Evolutionary conservation across 2,113 vertebrate species (phyloP).

Genomic region (Zosterops japonicus): DNA sequence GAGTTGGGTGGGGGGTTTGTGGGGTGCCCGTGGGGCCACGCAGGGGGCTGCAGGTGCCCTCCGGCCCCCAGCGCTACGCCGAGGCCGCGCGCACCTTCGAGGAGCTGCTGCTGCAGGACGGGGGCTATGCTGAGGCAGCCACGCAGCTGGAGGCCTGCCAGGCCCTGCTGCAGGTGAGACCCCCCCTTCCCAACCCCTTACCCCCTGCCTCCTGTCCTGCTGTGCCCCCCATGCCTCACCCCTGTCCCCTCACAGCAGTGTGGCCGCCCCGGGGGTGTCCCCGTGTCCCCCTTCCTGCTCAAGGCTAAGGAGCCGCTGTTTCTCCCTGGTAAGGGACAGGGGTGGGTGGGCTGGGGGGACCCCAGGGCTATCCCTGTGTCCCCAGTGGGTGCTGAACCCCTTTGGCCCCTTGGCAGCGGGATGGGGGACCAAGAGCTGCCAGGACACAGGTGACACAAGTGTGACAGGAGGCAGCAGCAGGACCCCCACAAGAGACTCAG

Average conservation of each 20-base stretch:
- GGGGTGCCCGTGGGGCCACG: background rate
- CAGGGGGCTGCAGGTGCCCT: background rate
- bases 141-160: constrained; percentile 75
- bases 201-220: background rate
- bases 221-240: background rate
- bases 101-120: constrained; percentile 71
- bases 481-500: fast-evolving
- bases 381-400: background rate
- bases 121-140: constrained; percentile 60
- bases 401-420: fast-evolving
- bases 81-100: constrained; percentile 77
- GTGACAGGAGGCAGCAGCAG: fast-evolving
- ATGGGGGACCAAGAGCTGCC: fast-evolving
- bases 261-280: fast-evolving
- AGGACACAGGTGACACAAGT: background rate
- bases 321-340: background rate
- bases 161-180: background rate
- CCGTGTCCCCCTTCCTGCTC: background rate
- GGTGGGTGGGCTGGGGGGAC: background rate
- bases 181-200: background rate
- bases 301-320: background rate
- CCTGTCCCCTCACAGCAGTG: background rate
- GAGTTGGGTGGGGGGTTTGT: background rate
- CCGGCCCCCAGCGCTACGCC: constrained; percentile 70
- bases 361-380: background rate